phyloP scores from a whole-genome alignment of 2,113 vertebrate species.

The Perca flavescens region DNA sequence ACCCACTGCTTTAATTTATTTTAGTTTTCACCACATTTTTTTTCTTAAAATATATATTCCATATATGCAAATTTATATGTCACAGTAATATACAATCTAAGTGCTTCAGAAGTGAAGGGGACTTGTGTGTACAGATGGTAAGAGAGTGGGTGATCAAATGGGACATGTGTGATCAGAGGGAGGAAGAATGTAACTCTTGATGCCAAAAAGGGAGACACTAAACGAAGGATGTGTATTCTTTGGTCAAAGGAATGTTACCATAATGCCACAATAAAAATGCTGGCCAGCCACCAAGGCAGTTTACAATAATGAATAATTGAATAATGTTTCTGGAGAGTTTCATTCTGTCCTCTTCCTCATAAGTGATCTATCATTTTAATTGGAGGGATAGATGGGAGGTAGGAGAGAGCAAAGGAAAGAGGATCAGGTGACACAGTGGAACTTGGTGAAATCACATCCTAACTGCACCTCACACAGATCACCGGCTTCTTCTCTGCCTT shows the following conservation, averaged over 20 bases:
- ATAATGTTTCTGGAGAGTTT: slow-evolving; percentile 61
- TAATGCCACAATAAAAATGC: slow-evolving; percentile 75
- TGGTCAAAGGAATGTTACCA: slow-evolving; percentile 82
- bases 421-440: slow-evolving; percentile 76
- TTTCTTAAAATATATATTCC: slow-evolving; percentile 84
- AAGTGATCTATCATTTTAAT: slow-evolving; percentile 39
- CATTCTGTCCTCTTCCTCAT: slow-evolving; percentile 57
- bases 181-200: slow-evolving; percentile 67
- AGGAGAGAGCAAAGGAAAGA: slow-evolving; percentile 61
- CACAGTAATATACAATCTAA: slow-evolving; percentile 88
- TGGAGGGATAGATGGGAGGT: slow-evolving; percentile 59
- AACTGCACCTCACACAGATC: slow-evolving; percentile 52
- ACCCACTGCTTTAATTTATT: slow-evolving; percentile 71
- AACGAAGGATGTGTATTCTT: slow-evolving; percentile 74
- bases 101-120: slow-evolving; percentile 80
- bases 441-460: slow-evolving; percentile 61
- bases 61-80: slow-evolving; percentile 85
- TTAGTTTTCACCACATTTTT: slow-evolving; percentile 78
- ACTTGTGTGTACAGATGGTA: slow-evolving; percentile 58
- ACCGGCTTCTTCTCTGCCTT: slow-evolving; percentile 35
- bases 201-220: slow-evolving; percentile 55
- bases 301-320: slow-evolving; percentile 61
- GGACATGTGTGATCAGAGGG: slow-evolving; percentile 46
- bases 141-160: slow-evolving; percentile 36
- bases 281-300: slow-evolving; percentile 68